These are phyloP conservation scores for Syrista parreyssii DNA, from an alignment of 2,888 invertebrate genomes.

Conservation along the genomic window DNA sequence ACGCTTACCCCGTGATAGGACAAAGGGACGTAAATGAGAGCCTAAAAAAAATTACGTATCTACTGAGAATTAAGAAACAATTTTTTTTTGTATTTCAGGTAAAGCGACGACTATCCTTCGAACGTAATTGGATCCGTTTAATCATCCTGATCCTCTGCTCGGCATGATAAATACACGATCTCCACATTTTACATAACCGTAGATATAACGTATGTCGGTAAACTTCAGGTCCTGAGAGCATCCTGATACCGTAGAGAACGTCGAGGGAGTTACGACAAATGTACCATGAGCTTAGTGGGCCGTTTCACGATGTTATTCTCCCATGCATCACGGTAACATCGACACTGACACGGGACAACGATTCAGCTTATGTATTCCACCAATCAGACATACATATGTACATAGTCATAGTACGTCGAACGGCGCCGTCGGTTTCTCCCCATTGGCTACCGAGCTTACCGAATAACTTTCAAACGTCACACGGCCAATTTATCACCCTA, in stretches of 20 bases:
- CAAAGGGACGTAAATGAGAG: neutral
- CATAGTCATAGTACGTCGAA: neutral
- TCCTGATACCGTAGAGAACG: neutral
- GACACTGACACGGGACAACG: neutral
- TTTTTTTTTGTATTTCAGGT: neutral
- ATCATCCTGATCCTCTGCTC: neutral
- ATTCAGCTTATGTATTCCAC: constrained; percentile 2
- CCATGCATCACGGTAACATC: neutral
- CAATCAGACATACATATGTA: neutral
- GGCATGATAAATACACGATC: neutral
- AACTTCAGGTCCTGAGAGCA: neutral
- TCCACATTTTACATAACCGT: too few relatives aligned
- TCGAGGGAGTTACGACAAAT: neutral
- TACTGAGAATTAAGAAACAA: neutral
- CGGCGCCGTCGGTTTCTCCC: neutral
- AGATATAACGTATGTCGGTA: neutral
- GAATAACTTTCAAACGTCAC: neutral
- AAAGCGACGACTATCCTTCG: neutral
- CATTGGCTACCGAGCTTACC: neutral
- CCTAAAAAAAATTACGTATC: neutral
- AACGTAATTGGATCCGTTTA: neutral
- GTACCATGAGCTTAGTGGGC: neutral
- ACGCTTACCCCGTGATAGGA: neutral
- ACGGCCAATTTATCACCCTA: neutral
- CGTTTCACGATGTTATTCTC: constrained; percentile 2